Percentiles rank a stretch among this genome's conserved stretches.
Conservation (phyloP, 2,888 invertebrate genomes). For the Cremastobaeus sp. region DNA sequence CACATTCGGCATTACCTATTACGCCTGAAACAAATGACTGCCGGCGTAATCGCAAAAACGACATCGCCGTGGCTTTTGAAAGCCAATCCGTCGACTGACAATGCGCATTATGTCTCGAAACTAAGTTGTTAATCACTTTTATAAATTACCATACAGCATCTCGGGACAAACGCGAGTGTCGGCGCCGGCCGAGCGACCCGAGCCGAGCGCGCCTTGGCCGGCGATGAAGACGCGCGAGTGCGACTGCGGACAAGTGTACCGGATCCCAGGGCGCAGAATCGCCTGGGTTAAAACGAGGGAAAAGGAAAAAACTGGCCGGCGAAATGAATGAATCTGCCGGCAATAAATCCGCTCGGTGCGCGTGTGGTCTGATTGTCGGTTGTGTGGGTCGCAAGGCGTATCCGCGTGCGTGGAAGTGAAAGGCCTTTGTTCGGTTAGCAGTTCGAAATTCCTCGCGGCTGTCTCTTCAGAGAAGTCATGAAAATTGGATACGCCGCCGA, state of each 20-base stretch:
- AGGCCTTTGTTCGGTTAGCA: slow-evolving; percentile 69
- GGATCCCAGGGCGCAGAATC: not conserved
- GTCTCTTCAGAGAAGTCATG: slow-evolving; percentile 58
- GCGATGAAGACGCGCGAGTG: slow-evolving; percentile 14
- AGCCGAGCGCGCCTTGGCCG: not conserved
- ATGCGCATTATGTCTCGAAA: slow-evolving; percentile 13
- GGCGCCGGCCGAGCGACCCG: not conserved
- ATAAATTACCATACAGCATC: slow-evolving; percentile 31
- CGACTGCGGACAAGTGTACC: slow-evolving; percentile 17
- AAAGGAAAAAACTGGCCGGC: slow-evolving; percentile 1
- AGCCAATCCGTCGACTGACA: slow-evolving; percentile 12
- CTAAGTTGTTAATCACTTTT: slow-evolving; percentile 38
- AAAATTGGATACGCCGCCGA: slow-evolving; percentile 55
- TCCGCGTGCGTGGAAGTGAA: slow-evolving; percentile 68
- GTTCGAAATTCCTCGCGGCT: slow-evolving; percentile 53
- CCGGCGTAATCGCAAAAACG: not conserved
- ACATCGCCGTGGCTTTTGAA: slow-evolving; percentile 16
- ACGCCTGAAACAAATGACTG: not conserved
- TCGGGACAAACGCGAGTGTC: not conserved
- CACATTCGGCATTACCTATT: no score
- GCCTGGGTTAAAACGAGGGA: slow-evolving; percentile 5
- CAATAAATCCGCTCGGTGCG: slow-evolving; percentile 53
- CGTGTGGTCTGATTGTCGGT: slow-evolving; percentile 58
- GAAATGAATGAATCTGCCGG: slow-evolving; percentile 46
- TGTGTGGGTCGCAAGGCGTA: slow-evolving; percentile 64